phyloP scores from a whole-genome alignment of 2,888 invertebrate genomes.

The Melieria crassipennis region DNA sequence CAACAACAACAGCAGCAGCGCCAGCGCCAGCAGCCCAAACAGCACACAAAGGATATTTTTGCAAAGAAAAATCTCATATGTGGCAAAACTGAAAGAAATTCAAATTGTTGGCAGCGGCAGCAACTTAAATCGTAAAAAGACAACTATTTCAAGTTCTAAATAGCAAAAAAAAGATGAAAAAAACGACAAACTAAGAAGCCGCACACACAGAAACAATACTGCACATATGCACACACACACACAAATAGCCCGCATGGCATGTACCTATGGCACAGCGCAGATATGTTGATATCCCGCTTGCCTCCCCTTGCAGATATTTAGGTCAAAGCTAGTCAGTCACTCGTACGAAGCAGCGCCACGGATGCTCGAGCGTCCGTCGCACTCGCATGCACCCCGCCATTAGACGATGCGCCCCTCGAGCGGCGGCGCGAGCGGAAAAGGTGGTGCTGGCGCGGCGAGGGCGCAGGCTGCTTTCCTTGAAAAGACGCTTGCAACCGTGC shows the following conservation, averaged over 20 bases:
- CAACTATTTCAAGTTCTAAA: no score
- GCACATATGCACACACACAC: not conserved
- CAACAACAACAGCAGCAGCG: not conserved
- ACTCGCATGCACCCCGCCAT: conserved; percentile 18
- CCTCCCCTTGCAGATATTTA: conserved; percentile 53
- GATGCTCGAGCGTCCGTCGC: conserved; percentile 18
- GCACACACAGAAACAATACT: no score
- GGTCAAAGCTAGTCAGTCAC: conserved; percentile 65
- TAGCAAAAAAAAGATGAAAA: no score
- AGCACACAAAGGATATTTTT: conserved; percentile 15
- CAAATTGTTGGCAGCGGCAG: conserved; percentile 14
- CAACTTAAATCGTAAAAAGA: not conserved
- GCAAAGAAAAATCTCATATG: conserved; percentile 12
- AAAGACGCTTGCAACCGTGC: conserved; percentile 17
- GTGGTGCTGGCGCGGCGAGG: not conserved
- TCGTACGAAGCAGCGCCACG: conserved; percentile 54
- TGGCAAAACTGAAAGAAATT: conserved; percentile 20
- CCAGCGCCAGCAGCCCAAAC: not conserved
- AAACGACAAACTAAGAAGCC: no score
- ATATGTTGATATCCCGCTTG: no score
- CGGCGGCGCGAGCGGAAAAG: not conserved
- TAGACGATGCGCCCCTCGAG: not conserved
- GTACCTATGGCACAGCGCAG: not conserved
- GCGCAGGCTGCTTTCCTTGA: conserved; percentile 8
- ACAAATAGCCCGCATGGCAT: not conserved